Evolutionary conservation across 2,113 vertebrate species (phyloP), one percentile per base, ranked within the genome.

Genomic region (Otocyon megalotis): DNA sequence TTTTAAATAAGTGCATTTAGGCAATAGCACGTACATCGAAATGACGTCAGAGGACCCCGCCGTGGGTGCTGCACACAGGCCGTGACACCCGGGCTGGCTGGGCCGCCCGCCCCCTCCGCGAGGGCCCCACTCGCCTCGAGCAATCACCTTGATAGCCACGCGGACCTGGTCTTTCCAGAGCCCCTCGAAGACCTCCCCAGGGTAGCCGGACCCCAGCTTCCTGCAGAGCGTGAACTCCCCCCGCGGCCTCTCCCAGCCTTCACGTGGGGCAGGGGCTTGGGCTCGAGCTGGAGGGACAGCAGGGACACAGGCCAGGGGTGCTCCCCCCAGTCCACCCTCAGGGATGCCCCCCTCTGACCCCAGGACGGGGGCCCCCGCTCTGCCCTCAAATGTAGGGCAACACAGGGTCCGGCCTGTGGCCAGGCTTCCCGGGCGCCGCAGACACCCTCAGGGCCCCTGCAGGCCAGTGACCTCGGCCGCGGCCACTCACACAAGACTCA

Each of bases 81-180:
- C 43, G 43, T 43, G 43, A 43, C 43, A 43, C 43, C 43, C 43
- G 43, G 43, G 43, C 43, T 43, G 43, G 43, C 43, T 43, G 43
- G 43, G 43, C 43, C 43, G 43, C 43, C 43, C 1, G 43, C 43
- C 43, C 43, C 43, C 43, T 43, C 43, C 43, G 43, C 43, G 43
- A 43, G 43, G 43, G 43, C 43, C 43, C 43, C 71, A 53, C 98
- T 98, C 83, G 98, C 93, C 98, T 98, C 98, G 98, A 83, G 99
- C 99, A 32, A 99, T 98, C 80, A 99, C 98, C 98, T 99, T 99
- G 91, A 99, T 98, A 62, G 99, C 99, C 20, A 99, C 99, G 0
- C 89, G 98, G 32, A 99, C 98, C 74, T 90, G 96, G 92, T 98
- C 98, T 88, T 99, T 99, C 99, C 99, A 99, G 60, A 96, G 98